Base-by-base conservation (phyloP, 2,888 invertebrate genomes). In the Zaprionus obscuricornis region DNA sequence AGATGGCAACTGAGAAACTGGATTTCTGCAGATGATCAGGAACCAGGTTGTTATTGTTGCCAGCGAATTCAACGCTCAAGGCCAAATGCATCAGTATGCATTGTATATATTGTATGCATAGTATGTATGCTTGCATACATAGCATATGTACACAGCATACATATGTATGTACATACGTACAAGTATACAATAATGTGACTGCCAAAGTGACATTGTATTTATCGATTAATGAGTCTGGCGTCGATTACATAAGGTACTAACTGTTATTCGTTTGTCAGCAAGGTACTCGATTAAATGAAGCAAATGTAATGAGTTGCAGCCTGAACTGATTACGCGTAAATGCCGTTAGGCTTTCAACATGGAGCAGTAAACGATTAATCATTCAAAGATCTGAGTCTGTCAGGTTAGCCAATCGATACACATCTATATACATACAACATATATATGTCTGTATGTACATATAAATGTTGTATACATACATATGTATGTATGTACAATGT, bases 21-120 rank as follows among this genome's bases (percentile, higher is more conserved):
- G 76, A 75, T 73, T 75, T 62, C 39, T 33, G 73, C 58, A 73
- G 73, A 69, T 58, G 66, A 51, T 22, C 54, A 56, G 47, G 36
- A 66, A 75, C 75, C 73, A 75, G 78, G 51, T 39, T 60, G 20
- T 34, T 46, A 8, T 39, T 60, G 37, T 27, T 27, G 52, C 16
- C 10, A 27, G 34, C 29, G 31, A 50, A 46, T 37, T 36, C 26
- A 34, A 17, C 11, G 14, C 56, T 52, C 52, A 69, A 72, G 72
- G 74, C 26, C 60, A 39, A n/a, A n/a, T n/a, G n/a, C n/a, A n/a
- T n/a, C n/a, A n/a, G n/a, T n/a, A n/a, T n/a, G n/a, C n/a, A n/a
- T n/a, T n/a, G n/a, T n/a, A n/a, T n/a, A n/a, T n/a, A n/a, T n/a
- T n/a, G n/a, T n/a, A n/a, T n/a, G n/a, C n/a, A n/a, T n/a, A n/a